phyloP scores from a whole-genome alignment of 2,888 invertebrate species.

The Plagodis dolabraria region DNA sequence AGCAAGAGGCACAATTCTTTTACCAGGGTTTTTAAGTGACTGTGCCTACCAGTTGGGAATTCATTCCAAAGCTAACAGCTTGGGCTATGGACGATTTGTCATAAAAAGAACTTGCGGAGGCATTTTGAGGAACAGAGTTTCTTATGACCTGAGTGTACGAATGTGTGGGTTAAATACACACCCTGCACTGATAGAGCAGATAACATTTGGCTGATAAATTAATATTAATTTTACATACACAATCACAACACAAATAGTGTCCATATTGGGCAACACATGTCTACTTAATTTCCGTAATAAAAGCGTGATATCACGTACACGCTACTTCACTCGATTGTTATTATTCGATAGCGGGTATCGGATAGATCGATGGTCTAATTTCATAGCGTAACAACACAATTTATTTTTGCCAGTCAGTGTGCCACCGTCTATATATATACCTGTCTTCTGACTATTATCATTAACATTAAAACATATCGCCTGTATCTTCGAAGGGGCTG shows the following conservation, averaged over 20 bases:
- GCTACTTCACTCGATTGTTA: slow-evolving; percentile 35
- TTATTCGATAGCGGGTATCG: slow-evolving; percentile 45
- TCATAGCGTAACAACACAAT: slow-evolving; percentile 27
- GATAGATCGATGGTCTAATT: slow-evolving; percentile 58
- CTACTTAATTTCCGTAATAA: slow-evolving; percentile 32
- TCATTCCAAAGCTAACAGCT: no score
- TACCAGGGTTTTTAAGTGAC: no score
- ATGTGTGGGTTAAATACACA: no score
- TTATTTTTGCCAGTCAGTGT: slow-evolving; percentile 19
- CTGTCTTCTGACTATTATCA: no score
- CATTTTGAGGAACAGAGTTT: no score
- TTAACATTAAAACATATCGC: no score
- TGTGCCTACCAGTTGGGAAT: no score
- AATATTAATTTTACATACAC: slow-evolving; percentile 1
- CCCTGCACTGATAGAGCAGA: neutral
- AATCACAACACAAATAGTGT: slow-evolving; percentile 24
- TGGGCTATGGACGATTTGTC: no score
- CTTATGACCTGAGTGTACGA: no score
- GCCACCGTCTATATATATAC: neutral
- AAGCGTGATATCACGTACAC: slow-evolving; percentile 24
- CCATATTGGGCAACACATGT: slow-evolving; percentile 29
- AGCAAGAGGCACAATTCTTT: no score
- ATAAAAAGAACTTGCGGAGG: no score
- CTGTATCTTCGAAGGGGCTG: no score
- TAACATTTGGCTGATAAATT: slow-evolving; percentile 21